Evolutionary conservation across 2,888 invertebrate species (phyloP).

Genomic region (Yponomeuta cagnagella): DNA sequence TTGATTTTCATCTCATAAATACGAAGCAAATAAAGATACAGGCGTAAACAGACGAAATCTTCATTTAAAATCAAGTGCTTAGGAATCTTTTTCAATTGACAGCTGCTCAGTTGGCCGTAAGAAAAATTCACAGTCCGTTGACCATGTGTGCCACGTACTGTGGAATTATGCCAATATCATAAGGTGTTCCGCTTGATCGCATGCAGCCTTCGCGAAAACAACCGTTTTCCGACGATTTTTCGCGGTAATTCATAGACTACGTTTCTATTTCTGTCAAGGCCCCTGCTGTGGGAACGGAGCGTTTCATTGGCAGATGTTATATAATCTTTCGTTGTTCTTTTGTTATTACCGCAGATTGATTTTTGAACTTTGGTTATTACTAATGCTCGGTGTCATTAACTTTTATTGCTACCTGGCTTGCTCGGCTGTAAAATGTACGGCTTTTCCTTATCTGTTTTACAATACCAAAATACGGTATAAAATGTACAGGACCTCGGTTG

Average conservation of each 20-base stretch:
- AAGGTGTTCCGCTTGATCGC: constrained; percentile 56
- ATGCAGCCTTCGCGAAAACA: constrained; percentile 59
- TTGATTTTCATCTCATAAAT: background rate
- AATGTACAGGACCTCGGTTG: background rate
- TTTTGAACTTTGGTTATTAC: constrained; percentile 2
- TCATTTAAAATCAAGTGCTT: background rate
- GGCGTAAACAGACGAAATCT: background rate
- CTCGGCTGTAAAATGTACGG: background rate
- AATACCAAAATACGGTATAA: background rate
- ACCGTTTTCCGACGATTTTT: constrained; percentile 70
- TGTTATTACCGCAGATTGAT: constrained; percentile 5
- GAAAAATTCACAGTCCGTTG: constrained; percentile 46
- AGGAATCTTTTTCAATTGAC: constrained; percentile 4
- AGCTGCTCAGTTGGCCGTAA: constrained; percentile 20
- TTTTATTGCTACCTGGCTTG: background rate
- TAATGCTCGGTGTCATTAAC: background rate
- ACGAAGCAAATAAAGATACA: background rate
- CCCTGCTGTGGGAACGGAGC: constrained; percentile 33
- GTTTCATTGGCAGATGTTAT: constrained; percentile 20
- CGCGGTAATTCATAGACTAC: constrained; percentile 40
- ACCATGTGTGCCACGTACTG: constrained; percentile 58
- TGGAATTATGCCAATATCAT: constrained; percentile 73
- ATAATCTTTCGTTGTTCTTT: constrained; percentile 13
- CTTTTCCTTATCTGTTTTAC: too few species aligned
- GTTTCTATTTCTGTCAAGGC: constrained; percentile 63